These are phyloP conservation scores for Myotis brandtii DNA, from an alignment of 2,113 vertebrate genomes.

Conservation along the genomic window DNA sequence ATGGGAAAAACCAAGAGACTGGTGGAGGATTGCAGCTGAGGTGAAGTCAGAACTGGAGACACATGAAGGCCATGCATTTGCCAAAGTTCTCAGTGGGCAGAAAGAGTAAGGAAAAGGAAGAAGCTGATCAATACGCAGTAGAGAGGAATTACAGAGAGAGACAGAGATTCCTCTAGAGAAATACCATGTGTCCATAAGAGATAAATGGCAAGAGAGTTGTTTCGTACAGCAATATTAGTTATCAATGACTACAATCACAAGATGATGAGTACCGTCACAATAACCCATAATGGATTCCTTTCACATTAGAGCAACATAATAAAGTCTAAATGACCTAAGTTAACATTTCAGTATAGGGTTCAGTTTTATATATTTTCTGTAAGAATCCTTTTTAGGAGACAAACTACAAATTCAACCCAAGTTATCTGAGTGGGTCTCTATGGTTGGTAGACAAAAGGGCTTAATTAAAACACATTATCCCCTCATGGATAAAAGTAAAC, in stretches of 20 bases:
- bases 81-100: not conserved
- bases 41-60: not conserved
- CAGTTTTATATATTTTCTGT: slow-evolving; percentile 8
- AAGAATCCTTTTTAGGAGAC: slow-evolving; percentile 46
- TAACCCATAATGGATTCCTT: not conserved
- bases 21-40: not conserved
- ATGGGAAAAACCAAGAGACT: slow-evolving; percentile 14
- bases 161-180: not conserved
- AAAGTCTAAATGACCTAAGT: slow-evolving; percentile 31
- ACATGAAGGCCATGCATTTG: not conserved
- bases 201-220: not conserved
- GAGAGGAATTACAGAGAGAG: not conserved
- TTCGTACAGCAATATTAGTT: not conserved
- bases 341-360: slow-evolving; percentile 40
- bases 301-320: slow-evolving; percentile 21
- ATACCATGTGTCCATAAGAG: not conserved
- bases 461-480: slow-evolving; percentile 59
- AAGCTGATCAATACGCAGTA: not conserved
- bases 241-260: not conserved
- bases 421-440: slow-evolving; percentile 13
- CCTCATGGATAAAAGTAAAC: slow-evolving; percentile 41
- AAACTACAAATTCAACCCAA: slow-evolving; percentile 49
- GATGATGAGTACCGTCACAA: not conserved
- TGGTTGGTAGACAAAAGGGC: slow-evolving; percentile 21
- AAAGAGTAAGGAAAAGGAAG: not conserved